Evolutionary conservation across 2,797 vertebrate genomes (phyloP).

Genomic region (Coendou prehensilis): DNA sequence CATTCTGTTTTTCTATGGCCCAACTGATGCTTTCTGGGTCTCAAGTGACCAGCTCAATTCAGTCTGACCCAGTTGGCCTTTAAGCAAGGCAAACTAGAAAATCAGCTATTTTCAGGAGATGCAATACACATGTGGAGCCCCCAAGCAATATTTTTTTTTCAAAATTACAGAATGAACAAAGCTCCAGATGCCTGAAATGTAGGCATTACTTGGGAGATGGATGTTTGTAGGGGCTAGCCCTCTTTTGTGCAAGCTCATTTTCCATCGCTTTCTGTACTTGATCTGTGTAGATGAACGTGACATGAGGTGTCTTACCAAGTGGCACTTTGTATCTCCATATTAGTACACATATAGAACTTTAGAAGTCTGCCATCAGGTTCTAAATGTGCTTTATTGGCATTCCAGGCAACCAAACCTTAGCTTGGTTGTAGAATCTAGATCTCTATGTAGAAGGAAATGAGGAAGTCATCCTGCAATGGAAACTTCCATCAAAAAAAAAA

Average conservation of each 20-base stretch:
- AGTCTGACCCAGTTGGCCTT: slow-evolving; percentile 65
- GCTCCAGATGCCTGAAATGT: slow-evolving; percentile 19
- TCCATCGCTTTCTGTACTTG: neutral
- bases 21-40: slow-evolving; percentile 48
- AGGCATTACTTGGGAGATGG: neutral
- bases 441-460: neutral
- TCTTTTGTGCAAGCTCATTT: slow-evolving; percentile 36
- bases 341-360: neutral
- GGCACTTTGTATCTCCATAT: neutral
- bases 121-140: neutral
- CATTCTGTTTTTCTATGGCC: slow-evolving; percentile 66
- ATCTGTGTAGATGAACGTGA: slow-evolving; percentile 7
- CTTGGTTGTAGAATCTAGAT: neutral
- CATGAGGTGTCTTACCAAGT: neutral
- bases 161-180: slow-evolving; percentile 62
- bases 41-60: slow-evolving; percentile 51
- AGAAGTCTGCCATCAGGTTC: neutral
- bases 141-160: slow-evolving; percentile 16
- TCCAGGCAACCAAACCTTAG: neutral
- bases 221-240: neutral
- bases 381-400: neutral
- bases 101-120: slow-evolving; percentile 46
- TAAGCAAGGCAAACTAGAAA: slow-evolving; percentile 52
- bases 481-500: neutral
- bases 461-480: neutral